A percentile compares a stretch with the other conserved stretches of the same genome.
These are phyloP conservation scores for Dendropsophus ebraccatus DNA, from an alignment of 2,113 vertebrate genomes.

Conservation along the genomic window DNA sequence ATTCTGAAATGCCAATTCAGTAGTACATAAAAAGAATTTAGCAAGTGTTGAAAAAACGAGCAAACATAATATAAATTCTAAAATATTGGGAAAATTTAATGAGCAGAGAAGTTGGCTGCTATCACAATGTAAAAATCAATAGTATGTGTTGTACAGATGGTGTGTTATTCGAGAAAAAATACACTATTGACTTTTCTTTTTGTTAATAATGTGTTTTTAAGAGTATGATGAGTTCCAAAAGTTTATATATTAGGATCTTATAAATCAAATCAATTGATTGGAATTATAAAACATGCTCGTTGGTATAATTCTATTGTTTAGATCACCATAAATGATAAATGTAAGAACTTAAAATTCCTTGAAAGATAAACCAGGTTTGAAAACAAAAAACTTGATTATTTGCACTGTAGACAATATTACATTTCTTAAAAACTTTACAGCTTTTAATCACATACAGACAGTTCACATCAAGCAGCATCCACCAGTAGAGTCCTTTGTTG, in stretches of 20 bases:
- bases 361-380: neutral
- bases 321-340: neutral
- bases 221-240: neutral
- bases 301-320: neutral
- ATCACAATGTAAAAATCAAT: conserved; percentile 36
- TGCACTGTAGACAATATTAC: neutral
- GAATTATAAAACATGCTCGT: neutral
- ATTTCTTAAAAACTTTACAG: neutral
- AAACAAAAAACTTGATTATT: neutral
- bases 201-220: conserved; percentile 32
- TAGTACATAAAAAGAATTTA: neutral
- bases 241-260: neutral
- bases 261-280: neutral
- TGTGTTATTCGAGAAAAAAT: conserved; percentile 19
- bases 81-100: conserved; percentile 26
- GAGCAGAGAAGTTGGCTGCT: neutral
- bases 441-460: neutral
- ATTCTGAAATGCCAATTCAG: neutral
- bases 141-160: conserved; percentile 23
- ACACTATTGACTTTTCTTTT: conserved; percentile 12
- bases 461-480: neutral
- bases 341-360: neutral
- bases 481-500: neutral
- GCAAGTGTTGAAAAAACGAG: neutral
- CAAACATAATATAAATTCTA: conserved; percentile 22